Base-by-base conservation (phyloP, 2,888 invertebrate genomes). In the Dinocampus coccinellae region DNA sequence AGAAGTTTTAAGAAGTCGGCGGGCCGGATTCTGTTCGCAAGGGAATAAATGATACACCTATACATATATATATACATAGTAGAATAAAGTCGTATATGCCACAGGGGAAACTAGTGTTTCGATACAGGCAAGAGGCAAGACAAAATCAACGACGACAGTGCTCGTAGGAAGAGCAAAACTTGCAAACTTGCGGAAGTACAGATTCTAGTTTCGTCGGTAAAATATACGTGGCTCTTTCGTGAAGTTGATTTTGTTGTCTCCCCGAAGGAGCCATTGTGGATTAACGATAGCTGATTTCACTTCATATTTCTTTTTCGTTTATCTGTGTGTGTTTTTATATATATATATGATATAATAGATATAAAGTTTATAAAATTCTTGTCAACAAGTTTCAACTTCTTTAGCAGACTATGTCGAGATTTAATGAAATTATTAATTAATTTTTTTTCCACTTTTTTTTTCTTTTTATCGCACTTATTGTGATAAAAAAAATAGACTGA, bases 131-230 rank as follows among this genome's bases (percentile, higher is more conserved):
- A 42, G 60, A 55, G 62, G 60, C 52, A 52, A 36, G 20, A 67
- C 60, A 62, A 73, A 73, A 73, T 74, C 69, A 63, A 70, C 70
- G 55, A 53, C 73, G 72, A 72, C 67, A 63, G 65, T 69, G 61
- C 64, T 34, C 36, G 47, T 13, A 52, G 53, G 52, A 11, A 52
- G 53, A 64, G 64, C 53, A 53, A 64, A 64, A 64, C 64, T 64
- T 64, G 33, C 47, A 33, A 64, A 64, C 52, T 36, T 34, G 42
- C 52, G 58, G 69, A 70, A 70, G 70, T 70, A 70, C 65, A 60
- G 60, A 65, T 70, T 70, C 70, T 70, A 36, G 70, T 65, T 20
- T 52, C 39, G 55, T 55, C 16, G 36, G 24, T 60, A 13, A 64
- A 70, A 70, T 67, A 16, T 47, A 47, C 16, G 60, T 70, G 57